These are phyloP conservation scores for Harpegnathos saltator DNA, from an alignment of 1,140 invertebrate genomes.

Conservation along the genomic window DNA sequence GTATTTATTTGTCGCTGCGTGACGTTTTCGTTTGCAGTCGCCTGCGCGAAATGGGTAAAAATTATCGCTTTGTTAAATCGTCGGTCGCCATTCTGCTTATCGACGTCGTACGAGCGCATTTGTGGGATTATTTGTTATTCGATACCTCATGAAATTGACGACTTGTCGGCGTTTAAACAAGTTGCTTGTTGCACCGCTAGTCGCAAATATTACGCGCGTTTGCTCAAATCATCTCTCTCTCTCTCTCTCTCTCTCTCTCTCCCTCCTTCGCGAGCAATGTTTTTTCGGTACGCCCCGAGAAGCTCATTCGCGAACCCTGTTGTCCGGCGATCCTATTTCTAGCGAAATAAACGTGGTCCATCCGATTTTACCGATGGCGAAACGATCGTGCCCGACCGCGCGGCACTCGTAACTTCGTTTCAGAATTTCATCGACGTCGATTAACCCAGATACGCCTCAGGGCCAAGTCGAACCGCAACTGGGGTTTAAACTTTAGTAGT, in stretches of 20 bases:
- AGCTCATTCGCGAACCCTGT: neutral
- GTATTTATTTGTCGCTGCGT: neutral
- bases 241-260: too few relatives aligned
- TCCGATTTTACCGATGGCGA: constrained; percentile 50
- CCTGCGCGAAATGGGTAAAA: neutral
- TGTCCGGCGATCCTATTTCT: constrained; percentile 39
- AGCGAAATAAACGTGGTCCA: constrained; percentile 24
- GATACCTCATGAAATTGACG: neutral
- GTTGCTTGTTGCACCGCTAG: neutral
- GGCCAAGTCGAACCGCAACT: constrained; percentile 60
- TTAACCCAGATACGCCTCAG: constrained; percentile 69
- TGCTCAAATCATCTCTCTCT: too few relatives aligned
- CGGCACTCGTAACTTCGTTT: constrained; percentile 68
- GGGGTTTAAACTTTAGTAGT: constrained; percentile 72
- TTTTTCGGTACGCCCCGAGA: constrained; percentile 28
- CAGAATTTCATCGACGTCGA: constrained; percentile 73
- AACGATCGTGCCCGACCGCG: constrained; percentile 63
- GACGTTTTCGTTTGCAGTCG: neutral
- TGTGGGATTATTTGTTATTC: neutral
- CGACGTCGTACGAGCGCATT: neutral
- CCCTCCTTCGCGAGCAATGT: too few relatives aligned
- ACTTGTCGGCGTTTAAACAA: neutral
- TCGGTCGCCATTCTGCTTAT: neutral
- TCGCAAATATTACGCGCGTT: constrained; percentile 18
- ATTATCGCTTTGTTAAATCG: neutral